Conservation (phyloP, 2,888 invertebrate genomes). For the Drosophila robusta region DNA sequence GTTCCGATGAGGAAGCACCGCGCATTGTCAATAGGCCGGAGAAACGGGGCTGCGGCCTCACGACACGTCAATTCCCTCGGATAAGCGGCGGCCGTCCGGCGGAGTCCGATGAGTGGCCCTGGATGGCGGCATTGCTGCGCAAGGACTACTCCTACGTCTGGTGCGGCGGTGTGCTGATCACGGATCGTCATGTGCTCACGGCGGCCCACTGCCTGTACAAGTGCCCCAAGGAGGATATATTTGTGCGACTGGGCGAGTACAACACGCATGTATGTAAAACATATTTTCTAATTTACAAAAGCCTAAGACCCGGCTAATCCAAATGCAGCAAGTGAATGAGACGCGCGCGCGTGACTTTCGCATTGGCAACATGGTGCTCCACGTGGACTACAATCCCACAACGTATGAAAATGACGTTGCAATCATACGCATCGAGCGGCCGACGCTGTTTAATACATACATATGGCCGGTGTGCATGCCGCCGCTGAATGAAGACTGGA, state of each 20-base stretch:
- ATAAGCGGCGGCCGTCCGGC: constrained; percentile 88
- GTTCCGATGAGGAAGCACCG: constrained; percentile 44
- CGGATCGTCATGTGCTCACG: constrained; percentile 89
- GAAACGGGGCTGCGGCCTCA: constrained; percentile 84
- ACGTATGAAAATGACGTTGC: constrained; percentile 92
- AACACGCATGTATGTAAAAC: constrained; percentile 87
- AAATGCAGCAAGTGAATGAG: constrained; percentile 86
- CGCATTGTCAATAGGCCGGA: constrained; percentile 80
- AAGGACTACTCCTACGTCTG: constrained; percentile 86
- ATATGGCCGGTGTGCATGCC: constrained; percentile 95
- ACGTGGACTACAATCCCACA: constrained; percentile 88
- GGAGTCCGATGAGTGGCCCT: constrained; percentile 91
- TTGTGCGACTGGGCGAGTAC: constrained; percentile 92
- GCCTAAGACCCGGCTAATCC: neutral
- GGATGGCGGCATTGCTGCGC: constrained; percentile 92
- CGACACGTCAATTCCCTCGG: constrained; percentile 85
- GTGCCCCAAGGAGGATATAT: constrained; percentile 87
- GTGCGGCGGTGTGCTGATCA: constrained; percentile 93
- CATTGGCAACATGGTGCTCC: constrained; percentile 88
- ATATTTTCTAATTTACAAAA: neutral
- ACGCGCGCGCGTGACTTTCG: constrained; percentile 89
- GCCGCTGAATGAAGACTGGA: constrained; percentile 87
- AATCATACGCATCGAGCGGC: constrained; percentile 88
- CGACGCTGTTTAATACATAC: constrained; percentile 90
- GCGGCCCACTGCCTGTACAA: constrained; percentile 86